Percentiles rank a stretch among this genome's conserved stretches.
Conservation (phyloP, 2,888 invertebrate species). For the Xanthia icteritia region DNA sequence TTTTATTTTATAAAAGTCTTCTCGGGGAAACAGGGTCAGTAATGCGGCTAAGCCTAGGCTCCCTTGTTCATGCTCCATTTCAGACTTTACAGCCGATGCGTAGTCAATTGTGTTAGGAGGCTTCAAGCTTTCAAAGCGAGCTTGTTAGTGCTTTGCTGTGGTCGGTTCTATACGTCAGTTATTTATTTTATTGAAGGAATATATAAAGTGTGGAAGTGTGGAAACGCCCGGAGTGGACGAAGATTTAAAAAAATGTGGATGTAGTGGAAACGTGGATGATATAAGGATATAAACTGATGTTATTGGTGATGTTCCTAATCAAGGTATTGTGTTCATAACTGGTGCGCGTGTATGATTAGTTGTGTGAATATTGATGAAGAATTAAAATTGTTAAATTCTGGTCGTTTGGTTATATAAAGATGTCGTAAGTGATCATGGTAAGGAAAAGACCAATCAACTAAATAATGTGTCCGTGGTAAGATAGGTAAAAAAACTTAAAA, state of each 20-base stretch:
- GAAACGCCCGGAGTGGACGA: neutral
- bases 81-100: constrained; percentile 53
- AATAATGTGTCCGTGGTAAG: neutral
- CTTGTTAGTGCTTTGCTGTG: constrained; percentile 20
- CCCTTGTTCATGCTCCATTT: constrained; percentile 61
- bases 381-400: neutral
- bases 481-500: no score
- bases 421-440: neutral
- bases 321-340: constrained; percentile 24
- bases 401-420: neutral
- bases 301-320: constrained; percentile 48
- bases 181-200: constrained; percentile 24
- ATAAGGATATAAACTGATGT: constrained; percentile 31
- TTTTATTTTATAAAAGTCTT: constrained; percentile 19
- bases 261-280: neutral
- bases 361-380: neutral
- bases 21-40: constrained; percentile 35
- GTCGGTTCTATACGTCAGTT: constrained; percentile 21
- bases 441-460: neutral
- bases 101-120: constrained; percentile 53
- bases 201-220: constrained; percentile 32
- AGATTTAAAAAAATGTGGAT: constrained; percentile 10
- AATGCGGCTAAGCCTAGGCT: constrained; percentile 30
- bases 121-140: constrained; percentile 28
- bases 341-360: neutral